phyloP scores from a whole-genome alignment of 1,140 invertebrate genomes.

The Temnothorax longispinosus region DNA sequence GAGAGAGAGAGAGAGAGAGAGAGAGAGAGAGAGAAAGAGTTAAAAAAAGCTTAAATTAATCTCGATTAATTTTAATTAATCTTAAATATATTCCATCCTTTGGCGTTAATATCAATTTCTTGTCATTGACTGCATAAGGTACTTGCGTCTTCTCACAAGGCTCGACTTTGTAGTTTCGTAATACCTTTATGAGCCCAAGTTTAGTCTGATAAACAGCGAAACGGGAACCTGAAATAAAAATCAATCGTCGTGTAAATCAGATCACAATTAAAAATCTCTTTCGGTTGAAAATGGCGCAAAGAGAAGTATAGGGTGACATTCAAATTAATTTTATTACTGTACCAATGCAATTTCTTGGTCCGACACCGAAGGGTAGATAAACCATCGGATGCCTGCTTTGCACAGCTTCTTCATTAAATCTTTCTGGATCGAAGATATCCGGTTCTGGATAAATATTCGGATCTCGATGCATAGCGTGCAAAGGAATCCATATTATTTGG shows the following conservation, averaged over 20 bases:
- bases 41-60: neutral
- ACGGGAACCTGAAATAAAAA: constrained; percentile 75
- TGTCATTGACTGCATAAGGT: constrained; percentile 86
- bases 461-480: constrained; percentile 87
- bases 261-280: no score
- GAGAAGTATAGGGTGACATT: neutral
- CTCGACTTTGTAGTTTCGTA: constrained; percentile 50
- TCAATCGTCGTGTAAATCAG: neutral
- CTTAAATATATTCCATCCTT: constrained; percentile 44
- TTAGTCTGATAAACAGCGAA: constrained; percentile 85
- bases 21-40: no score
- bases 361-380: constrained; percentile 90
- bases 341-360: constrained; percentile 91
- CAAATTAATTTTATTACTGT: constrained; percentile 63
- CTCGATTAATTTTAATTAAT: constrained; percentile 63
- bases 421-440: constrained; percentile 87
- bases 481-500: constrained; percentile 80
- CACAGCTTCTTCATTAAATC: constrained; percentile 86
- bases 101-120: constrained; percentile 79
- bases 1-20: no score
- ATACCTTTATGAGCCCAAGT: constrained; percentile 82
- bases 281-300: no score
- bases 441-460: constrained; percentile 87
- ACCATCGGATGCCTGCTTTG: constrained; percentile 80
- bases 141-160: constrained; percentile 76